Conservation (phyloP, 2,888 invertebrate species). For the Tromatobia lineatoria region DNA sequence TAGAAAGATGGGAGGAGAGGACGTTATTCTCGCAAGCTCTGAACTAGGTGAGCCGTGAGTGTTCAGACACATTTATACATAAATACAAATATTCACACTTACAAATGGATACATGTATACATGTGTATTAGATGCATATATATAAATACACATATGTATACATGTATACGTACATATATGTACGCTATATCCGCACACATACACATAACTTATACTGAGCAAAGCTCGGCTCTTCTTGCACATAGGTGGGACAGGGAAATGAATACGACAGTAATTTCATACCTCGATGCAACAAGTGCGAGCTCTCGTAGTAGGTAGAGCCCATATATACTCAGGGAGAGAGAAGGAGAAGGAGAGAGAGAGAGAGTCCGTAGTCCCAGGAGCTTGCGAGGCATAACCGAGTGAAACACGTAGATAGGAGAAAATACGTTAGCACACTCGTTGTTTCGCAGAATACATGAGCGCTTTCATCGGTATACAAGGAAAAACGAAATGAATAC, state of each 20-base stretch:
- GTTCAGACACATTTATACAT: constrained; percentile 10
- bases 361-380: constrained; percentile 21
- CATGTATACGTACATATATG: not conserved
- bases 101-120: not conserved
- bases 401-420: constrained; percentile 53
- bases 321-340: constrained; percentile 8
- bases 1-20: not conserved
- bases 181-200: not conserved
- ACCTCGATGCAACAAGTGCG: constrained; percentile 68
- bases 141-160: no score
- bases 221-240: constrained; percentile 9
- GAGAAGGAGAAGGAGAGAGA: not conserved
- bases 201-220: not conserved
- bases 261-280: constrained; percentile 66
- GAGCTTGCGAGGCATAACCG: constrained; percentile 58
- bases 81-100: constrained; percentile 12
- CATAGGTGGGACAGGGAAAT: constrained; percentile 47
- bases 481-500: not conserved
- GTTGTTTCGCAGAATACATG: constrained; percentile 30
- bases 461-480: not conserved
- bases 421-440: constrained; percentile 39
- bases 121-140: no score
- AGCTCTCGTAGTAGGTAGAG: constrained; percentile 57
- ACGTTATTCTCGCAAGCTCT: constrained; percentile 32
- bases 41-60: constrained; percentile 33